Evolutionary conservation across 2,797 vertebrate genomes (phyloP).

Genomic region (Hypotaenidia okinawae): DNA sequence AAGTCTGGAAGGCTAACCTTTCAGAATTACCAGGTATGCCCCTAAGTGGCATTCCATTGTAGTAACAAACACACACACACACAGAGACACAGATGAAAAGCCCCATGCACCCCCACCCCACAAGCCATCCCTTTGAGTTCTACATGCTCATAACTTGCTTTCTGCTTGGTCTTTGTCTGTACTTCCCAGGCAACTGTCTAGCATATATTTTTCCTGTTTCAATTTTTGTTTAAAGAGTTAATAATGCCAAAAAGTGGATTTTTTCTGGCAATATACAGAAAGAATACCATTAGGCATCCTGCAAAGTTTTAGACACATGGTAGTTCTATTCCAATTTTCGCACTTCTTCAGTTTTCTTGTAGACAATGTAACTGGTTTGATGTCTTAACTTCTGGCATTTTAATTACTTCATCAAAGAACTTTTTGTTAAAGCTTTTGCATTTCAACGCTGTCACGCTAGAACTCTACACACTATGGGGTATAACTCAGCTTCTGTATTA

Average conservation of each 20-base stretch:
- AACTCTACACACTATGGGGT: background rate
- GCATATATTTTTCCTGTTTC: background rate
- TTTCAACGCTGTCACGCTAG: background rate
- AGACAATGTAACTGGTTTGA: background rate
- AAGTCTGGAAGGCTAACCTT: background rate
- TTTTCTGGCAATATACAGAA: background rate
- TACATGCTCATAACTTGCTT: rapidly evolving
- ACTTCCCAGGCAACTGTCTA: background rate
- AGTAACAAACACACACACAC: background rate
- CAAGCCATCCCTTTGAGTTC: background rate
- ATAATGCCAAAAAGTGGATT: background rate
- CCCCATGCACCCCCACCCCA: no score
- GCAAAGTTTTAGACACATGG: background rate
- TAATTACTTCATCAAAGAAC: conserved; percentile 39
- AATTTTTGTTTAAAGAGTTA: background rate
- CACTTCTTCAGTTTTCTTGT: background rate
- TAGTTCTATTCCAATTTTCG: background rate
- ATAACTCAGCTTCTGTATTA: background rate
- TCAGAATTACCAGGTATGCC: background rate
- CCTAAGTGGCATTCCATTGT: background rate
- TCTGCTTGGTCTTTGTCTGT: background rate
- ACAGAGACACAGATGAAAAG: background rate
- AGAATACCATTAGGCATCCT: background rate
- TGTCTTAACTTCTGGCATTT: conserved; percentile 28
- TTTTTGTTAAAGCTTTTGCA: conserved; percentile 5